Percentiles rank a stretch among this genome's conserved stretches.
Conservation (phyloP, 2,888 invertebrate species). For the Lithosia quadra region DNA sequence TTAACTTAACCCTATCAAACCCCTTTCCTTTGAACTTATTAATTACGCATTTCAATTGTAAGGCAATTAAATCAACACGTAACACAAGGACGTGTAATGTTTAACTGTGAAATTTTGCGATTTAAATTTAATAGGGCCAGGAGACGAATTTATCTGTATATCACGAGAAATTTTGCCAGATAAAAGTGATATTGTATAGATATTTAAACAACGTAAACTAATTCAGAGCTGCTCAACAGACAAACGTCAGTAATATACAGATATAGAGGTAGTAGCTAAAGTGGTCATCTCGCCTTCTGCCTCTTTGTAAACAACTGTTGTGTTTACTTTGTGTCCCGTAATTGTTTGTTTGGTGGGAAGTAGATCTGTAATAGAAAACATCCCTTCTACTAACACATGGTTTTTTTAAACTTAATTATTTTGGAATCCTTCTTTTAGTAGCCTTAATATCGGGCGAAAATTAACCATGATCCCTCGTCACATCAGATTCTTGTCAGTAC, state of each 20-base stretch:
- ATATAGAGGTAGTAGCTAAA: not conserved
- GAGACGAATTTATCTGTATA: too few relatives aligned
- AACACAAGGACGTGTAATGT: too few relatives aligned
- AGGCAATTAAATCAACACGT: too few relatives aligned
- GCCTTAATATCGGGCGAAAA: not conserved
- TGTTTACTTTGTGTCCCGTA: not conserved
- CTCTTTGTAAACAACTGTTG: not conserved
- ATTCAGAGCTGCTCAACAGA: not conserved
- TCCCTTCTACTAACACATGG: not conserved
- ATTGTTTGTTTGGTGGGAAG: not conserved
- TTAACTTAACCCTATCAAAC: not conserved
- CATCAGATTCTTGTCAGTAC: conserved; percentile 57
- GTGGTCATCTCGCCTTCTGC: not conserved
- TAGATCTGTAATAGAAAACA: not conserved
- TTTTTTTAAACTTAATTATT: not conserved
- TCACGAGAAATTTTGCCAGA: not conserved
- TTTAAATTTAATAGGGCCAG: too few relatives aligned
- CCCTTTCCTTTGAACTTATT: too few relatives aligned
- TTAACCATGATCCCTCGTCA: conserved; percentile 50
- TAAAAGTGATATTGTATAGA: not conserved
- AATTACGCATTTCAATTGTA: not conserved
- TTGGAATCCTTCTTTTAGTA: not conserved
- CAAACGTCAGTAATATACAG: not conserved
- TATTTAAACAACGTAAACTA: not conserved
- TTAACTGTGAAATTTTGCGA: too few relatives aligned